A percentile compares a stretch with the other conserved stretches of the same genome.
Evolutionary conservation across 2,888 invertebrate species (phyloP).

Genomic region (Orthosia incerta): DNA sequence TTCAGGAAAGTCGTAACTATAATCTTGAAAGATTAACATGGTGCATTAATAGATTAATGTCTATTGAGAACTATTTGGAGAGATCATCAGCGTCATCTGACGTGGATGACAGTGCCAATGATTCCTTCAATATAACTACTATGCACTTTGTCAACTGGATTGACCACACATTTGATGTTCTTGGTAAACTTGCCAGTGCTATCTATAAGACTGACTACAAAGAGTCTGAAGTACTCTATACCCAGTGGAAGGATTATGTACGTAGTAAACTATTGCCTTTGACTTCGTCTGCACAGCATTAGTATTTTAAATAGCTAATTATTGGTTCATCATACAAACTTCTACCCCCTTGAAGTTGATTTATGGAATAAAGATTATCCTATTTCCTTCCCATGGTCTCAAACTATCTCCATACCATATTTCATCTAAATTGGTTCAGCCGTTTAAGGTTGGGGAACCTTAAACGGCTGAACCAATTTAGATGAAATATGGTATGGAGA

Average conservation of each 20-base stretch:
- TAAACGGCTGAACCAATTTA: too few species aligned
- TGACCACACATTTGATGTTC: constrained; percentile 85
- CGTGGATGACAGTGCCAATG: constrained; percentile 66
- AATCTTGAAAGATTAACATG: constrained; percentile 83
- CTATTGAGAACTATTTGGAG: constrained; percentile 75
- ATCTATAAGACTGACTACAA: constrained; percentile 81
- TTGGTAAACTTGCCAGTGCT: constrained; percentile 78
- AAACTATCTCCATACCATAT: too few species aligned
- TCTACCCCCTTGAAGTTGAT: too few species aligned
- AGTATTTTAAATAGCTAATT: too few species aligned
- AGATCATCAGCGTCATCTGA: constrained; percentile 40
- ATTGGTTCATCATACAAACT: too few species aligned
- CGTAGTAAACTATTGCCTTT: constrained; percentile 36
- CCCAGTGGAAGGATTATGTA: constrained; percentile 82
- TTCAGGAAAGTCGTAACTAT: constrained; percentile 84
- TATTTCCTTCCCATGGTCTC: too few species aligned
- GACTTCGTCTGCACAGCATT: too few species aligned
- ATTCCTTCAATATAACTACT: constrained; percentile 75
- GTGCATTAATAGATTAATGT: constrained; percentile 80
- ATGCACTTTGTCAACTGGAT: constrained; percentile 90
- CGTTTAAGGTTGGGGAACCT: too few species aligned
- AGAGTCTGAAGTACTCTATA: constrained; percentile 68
- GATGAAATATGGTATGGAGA: too few species aligned
- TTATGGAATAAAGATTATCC: too few species aligned
- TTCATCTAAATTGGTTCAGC: too few species aligned